Conservation (phyloP, 2,888 invertebrate species). For the Athalia circularis region DNA sequence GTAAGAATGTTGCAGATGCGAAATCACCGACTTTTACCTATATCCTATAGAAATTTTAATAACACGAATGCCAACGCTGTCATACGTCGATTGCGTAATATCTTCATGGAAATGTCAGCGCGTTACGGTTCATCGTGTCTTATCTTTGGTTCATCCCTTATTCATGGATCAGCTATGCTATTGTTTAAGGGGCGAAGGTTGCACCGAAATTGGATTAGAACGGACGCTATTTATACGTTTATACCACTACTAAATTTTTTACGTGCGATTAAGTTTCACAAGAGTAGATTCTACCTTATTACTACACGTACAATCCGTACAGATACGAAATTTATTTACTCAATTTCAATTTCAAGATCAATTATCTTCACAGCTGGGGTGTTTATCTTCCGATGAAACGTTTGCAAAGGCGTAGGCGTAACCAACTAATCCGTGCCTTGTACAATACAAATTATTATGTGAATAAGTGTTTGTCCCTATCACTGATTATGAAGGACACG, state of each 20-base stretch:
- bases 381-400: too few species aligned
- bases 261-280: neutral
- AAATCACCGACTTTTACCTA: neutral
- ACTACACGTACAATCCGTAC: too few species aligned
- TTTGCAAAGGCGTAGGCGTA: too few species aligned
- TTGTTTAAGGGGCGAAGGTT: conserved; percentile 11
- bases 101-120: conserved; percentile 10
- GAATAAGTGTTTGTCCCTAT: too few species aligned
- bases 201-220: conserved; percentile 6
- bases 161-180: conserved; percentile 8
- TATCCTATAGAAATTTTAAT: neutral
- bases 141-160: conserved; percentile 1
- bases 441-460: too few species aligned
- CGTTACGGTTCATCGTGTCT: conserved; percentile 6
- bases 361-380: too few species aligned
- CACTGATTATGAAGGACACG: too few species aligned
- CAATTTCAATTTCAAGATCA: too few species aligned
- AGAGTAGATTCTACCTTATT: neutral
- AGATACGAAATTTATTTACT: too few species aligned
- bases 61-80: neutral
- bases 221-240: conserved; percentile 1
- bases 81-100: neutral
- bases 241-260: neutral
- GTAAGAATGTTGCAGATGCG: neutral
- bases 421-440: too few species aligned